These are phyloP conservation scores for Rallus limicola DNA, from an alignment of 2,113 vertebrate genomes.

Conservation along the genomic window DNA sequence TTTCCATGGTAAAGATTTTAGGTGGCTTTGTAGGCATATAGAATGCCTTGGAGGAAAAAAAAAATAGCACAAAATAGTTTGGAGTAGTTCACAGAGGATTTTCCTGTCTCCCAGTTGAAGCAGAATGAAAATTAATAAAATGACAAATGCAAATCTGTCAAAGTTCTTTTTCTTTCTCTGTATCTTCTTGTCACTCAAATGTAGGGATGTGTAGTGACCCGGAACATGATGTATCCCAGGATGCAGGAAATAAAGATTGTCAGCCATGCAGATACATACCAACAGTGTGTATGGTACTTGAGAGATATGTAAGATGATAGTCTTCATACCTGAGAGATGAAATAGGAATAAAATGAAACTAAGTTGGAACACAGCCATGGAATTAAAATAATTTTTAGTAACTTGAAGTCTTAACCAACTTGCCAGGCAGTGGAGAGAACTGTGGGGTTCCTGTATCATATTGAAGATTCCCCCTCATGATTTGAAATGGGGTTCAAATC, in stretches of 20 bases:
- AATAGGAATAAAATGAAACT: not conserved
- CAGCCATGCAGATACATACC: not conserved
- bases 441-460: not conserved
- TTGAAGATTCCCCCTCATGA: not conserved
- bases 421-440: not conserved
- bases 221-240: not conserved
- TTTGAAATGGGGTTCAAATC: not conserved
- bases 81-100: not conserved
- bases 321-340: not conserved
- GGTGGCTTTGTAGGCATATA: not conserved
- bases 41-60: not conserved
- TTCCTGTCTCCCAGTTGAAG: not conserved
- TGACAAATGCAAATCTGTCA: not conserved
- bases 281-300: not conserved
- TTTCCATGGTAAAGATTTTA: not conserved
- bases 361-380: not conserved
- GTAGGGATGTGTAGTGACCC: not conserved
- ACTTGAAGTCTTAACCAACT: not conserved
- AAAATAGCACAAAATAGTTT: not conserved
- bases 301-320: not conserved
- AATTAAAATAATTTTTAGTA: not conserved
- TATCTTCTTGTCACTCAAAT: not conserved
- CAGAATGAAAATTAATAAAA: not conserved
- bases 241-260: not conserved
- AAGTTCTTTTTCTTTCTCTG: not conserved